phyloP scores from a whole-genome alignment of 2,888 invertebrate species.

The Carpatolechia fugitivella region DNA sequence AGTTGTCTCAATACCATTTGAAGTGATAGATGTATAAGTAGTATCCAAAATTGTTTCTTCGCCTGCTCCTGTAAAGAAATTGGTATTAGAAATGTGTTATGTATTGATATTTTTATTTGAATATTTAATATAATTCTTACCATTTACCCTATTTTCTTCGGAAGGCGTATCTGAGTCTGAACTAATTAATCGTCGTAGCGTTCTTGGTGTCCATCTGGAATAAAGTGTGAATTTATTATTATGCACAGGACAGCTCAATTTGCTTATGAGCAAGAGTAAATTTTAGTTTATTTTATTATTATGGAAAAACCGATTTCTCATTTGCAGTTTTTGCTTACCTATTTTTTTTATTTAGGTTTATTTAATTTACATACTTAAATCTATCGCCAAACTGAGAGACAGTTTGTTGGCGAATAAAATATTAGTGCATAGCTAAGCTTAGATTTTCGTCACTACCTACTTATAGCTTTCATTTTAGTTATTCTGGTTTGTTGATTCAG shows the following conservation, averaged over 20 bases:
- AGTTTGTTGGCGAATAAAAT: too few species aligned
- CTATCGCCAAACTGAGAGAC: too few species aligned
- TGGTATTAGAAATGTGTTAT: background rate
- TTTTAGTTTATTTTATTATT: too few species aligned
- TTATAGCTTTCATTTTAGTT: background rate
- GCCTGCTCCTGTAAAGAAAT: constrained; percentile 27
- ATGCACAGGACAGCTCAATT: too few species aligned
- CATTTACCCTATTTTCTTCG: constrained; percentile 45
- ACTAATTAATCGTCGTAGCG: constrained; percentile 57
- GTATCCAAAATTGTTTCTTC: constrained; percentile 44
- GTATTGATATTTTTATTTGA: constrained; percentile 11
- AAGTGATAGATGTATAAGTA: constrained; percentile 52
- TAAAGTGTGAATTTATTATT: too few species aligned
- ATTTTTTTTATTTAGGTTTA: too few species aligned
- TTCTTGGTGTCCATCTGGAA: constrained; percentile 63
- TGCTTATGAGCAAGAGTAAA: too few species aligned
- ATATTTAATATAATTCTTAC: constrained; percentile 31
- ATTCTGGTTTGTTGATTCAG: too few species aligned
- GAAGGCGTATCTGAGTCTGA: constrained; percentile 51
- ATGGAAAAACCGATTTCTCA: too few species aligned
- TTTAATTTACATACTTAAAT: too few species aligned
- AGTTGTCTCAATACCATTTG: constrained; percentile 56
- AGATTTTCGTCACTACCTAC: background rate
- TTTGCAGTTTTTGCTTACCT: too few species aligned
- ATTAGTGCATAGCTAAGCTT: too few species aligned